phyloP scores from a whole-genome alignment of 2,113 vertebrate genomes.

The Gobius niger region DNA sequence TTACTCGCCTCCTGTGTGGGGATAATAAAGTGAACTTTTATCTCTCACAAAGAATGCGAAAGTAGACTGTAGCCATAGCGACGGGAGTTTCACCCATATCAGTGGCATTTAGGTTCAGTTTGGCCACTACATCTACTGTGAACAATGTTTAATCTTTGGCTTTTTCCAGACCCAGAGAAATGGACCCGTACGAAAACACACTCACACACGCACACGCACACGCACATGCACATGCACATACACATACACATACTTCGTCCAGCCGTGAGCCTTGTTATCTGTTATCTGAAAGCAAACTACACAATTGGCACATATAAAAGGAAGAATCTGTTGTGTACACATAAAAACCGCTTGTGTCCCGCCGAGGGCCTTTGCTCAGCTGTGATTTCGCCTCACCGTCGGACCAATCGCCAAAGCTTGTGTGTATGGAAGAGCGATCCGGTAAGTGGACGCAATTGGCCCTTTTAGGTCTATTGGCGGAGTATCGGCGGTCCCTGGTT shows the following conservation, averaged over 20 bases:
- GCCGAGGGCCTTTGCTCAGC: constrained; percentile 28
- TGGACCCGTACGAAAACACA: too few species aligned
- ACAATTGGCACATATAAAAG: neutral
- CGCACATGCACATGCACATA: too few species aligned
- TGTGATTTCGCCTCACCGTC: constrained; percentile 52
- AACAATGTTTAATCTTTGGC: constrained; percentile 21
- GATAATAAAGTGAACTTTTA: too few species aligned
- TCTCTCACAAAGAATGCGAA: too few species aligned
- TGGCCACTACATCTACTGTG: constrained; percentile 27
- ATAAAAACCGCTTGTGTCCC: constrained; percentile 7
- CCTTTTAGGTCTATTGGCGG: constrained; percentile 47
- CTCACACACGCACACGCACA: neutral
- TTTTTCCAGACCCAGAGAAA: constrained; percentile 11
- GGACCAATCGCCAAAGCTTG: constrained; percentile 51
- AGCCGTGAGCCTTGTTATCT: constrained; percentile 36
- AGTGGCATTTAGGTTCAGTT: too few species aligned
- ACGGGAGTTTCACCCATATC: too few species aligned
- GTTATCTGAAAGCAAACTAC: constrained; percentile 29
- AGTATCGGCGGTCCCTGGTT: constrained; percentile 35
- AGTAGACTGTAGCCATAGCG: too few species aligned
- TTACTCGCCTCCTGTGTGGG: too few species aligned
- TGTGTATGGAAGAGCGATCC: constrained; percentile 41
- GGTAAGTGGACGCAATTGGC: constrained; percentile 46
- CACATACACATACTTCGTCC: constrained; percentile 3
- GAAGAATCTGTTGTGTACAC: neutral